Evolutionary conservation across 2,797 vertebrate species (phyloP).

Genomic region (Fundulus diaphanus): DNA sequence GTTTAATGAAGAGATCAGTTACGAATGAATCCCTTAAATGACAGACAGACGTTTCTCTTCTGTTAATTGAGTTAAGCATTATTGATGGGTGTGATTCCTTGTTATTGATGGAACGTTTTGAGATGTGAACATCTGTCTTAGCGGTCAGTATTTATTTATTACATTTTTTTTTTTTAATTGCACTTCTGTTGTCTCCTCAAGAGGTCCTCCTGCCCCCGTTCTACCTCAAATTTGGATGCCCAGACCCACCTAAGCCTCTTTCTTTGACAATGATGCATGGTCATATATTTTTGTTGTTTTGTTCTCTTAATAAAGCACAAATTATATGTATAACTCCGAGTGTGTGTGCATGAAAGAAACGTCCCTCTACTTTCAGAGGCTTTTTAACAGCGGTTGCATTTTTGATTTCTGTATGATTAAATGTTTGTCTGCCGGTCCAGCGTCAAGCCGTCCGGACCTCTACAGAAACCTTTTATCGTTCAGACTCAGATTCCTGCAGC

Average conservation of each 20-base stretch:
- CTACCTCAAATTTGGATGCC: conserved; percentile 82
- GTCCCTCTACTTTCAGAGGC: background rate
- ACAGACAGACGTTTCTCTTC: conserved; percentile 50
- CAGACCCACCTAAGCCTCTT: conserved; percentile 66
- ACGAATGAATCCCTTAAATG: conserved; percentile 21
- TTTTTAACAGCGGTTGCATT: background rate
- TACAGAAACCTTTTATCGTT: conserved; percentile 16
- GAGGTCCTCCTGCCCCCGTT: conserved; percentile 68
- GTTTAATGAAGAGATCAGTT: conserved; percentile 13
- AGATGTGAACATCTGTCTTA: conserved; percentile 62
- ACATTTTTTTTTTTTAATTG: conserved; percentile 62
- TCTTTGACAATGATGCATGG: conserved; percentile 80
- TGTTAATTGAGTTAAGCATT: conserved; percentile 59
- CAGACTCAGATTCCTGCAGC: conserved; percentile 18
- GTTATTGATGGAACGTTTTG: conserved; percentile 72
- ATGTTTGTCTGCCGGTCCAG: conserved; percentile 2
- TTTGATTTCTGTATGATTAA: background rate
- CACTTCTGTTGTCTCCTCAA: conserved; percentile 60
- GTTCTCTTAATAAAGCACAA: conserved; percentile 85
- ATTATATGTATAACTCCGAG: conserved; percentile 41
- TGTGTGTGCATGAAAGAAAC: background rate
- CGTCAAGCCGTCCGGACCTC: conserved; percentile 2
- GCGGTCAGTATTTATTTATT: conserved; percentile 54
- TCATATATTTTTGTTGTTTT: conserved; percentile 83
- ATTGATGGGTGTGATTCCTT: conserved; percentile 70